Percentiles rank a stretch among this genome's conserved stretches.
phyloP scores from a whole-genome alignment of 1,140 invertebrate species.

The Tribolium castaneum region DNA sequence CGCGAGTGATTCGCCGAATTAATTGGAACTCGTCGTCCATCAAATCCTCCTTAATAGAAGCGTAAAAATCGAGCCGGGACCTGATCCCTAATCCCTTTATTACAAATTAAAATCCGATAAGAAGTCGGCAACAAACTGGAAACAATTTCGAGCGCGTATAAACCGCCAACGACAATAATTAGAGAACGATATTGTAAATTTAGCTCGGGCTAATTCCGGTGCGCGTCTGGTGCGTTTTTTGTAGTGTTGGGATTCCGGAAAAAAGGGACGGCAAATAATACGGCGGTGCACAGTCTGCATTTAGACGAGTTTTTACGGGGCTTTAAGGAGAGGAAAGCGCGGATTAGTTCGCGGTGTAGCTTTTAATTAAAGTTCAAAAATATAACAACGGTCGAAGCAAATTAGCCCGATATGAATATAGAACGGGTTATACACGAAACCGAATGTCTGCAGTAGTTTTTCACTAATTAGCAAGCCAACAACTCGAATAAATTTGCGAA shows the following conservation, averaged over 20 bases:
- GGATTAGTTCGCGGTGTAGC: conserved; percentile 53
- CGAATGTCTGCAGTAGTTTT: conserved; percentile 33
- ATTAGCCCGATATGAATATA: conserved; percentile 48
- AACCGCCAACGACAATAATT: conserved; percentile 36
- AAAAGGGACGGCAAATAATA: conserved; percentile 44
- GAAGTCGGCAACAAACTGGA: conserved; percentile 22
- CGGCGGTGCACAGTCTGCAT: conserved; percentile 47
- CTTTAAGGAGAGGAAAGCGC: conserved; percentile 48
- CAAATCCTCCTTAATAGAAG: conserved; percentile 17
- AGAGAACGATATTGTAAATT: conserved; percentile 24
- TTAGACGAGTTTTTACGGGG: conserved; percentile 53
- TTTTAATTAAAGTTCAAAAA: conserved; percentile 57
- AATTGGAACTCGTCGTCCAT: conserved; percentile 24
- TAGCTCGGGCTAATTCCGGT: conserved; percentile 18
- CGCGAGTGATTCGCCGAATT: background rate
- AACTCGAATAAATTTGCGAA: background rate
- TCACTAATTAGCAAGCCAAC: conserved; percentile 1
- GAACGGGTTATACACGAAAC: conserved; percentile 22
- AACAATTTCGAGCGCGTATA: conserved; percentile 17
- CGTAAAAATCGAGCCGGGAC: background rate
- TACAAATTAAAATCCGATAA: conserved; percentile 39
- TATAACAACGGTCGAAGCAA: conserved; percentile 49
- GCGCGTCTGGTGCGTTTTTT: conserved; percentile 37
- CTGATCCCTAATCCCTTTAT: conserved; percentile 25
- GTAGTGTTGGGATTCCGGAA: conserved; percentile 27